phyloP scores from a whole-genome alignment of 2,113 vertebrate genomes.

The Collichthys lucidus region DNA sequence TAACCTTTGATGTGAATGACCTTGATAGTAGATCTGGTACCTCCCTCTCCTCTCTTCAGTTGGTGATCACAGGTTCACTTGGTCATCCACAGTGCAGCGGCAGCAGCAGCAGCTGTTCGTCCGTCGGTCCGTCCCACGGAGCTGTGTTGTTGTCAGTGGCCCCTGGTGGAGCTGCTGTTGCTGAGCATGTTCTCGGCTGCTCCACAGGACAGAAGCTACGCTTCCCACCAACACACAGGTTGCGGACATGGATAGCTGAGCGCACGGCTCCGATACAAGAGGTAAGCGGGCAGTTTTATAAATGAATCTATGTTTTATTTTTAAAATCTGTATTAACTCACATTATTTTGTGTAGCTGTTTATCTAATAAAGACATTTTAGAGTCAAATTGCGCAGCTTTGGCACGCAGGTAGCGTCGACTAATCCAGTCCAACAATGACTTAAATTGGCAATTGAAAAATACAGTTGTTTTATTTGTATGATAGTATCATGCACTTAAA shows the following conservation, averaged over 20 bases:
- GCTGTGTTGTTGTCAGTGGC: constrained; percentile 19
- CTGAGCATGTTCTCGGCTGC: constrained; percentile 38
- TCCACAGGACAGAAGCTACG: constrained; percentile 24
- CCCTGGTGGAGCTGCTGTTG: constrained; percentile 21
- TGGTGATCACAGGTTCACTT: too few species aligned
- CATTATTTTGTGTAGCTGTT: neutral
- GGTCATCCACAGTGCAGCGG: neutral
- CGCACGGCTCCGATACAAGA: constrained; percentile 21
- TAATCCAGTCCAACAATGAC: neutral
- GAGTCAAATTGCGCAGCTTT: neutral
- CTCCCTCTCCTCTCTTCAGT: constrained; percentile 29
- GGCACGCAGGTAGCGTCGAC: neutral
- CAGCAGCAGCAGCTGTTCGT: neutral
- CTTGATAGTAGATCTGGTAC: neutral
- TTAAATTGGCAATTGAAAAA: neutral
- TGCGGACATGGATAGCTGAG: constrained; percentile 51
- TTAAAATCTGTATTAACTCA: neutral
- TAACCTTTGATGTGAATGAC: constrained; percentile 7
- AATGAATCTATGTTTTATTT: neutral
- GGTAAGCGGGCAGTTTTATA: constrained; percentile 55
- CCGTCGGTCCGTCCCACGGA: constrained; percentile 34
- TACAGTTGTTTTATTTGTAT: neutral
- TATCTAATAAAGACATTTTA: neutral
- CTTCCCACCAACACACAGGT: constrained; percentile 29
- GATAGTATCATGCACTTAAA: neutral